Evolutionary conservation across 1,140 invertebrate genomes (phyloP).

Genomic region (Capitella teleta): DNA sequence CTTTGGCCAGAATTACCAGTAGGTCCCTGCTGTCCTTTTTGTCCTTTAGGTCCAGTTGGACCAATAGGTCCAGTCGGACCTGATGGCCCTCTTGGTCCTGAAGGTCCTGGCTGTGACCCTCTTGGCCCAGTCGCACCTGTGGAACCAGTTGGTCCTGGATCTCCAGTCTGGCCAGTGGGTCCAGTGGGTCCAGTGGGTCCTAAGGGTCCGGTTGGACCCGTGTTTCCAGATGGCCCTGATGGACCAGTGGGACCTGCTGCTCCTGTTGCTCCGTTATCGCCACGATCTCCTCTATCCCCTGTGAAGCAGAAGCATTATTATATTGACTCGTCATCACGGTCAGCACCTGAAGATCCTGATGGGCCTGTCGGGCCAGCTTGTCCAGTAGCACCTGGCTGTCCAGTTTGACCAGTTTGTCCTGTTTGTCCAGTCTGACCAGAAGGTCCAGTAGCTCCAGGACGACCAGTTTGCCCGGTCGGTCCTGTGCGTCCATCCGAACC

Average conservation of each 20-base stretch:
- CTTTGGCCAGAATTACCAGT: slow-evolving; percentile 7
- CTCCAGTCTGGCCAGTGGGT: too few species aligned
- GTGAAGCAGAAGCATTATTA: too few species aligned
- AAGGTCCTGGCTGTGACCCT: too few species aligned
- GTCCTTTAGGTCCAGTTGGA: slow-evolving; percentile 1
- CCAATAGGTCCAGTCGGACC: too few species aligned
- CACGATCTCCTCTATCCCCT: background rate
- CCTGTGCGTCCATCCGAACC: slow-evolving; percentile 3
- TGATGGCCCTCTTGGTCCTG: too few species aligned
- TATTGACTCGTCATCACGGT: too few species aligned
- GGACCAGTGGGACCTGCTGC: slow-evolving; percentile 2
- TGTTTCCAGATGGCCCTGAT: too few species aligned
- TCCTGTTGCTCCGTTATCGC: background rate
- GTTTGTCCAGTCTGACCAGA: background rate
- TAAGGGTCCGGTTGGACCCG: too few species aligned
- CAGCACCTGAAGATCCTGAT: background rate
- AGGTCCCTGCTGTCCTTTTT: slow-evolving; percentile 1
- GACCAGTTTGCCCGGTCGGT: background rate
- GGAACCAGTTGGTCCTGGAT: background rate
- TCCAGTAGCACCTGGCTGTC: slow-evolving; percentile 5
- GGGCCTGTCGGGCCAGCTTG: slow-evolving; percentile 5
- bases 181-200: too few species aligned
- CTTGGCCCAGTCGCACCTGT: slow-evolving; percentile 1
- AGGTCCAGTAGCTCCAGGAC: slow-evolving; percentile 3
- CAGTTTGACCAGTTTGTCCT: background rate